A percentile compares a stretch with the other conserved stretches of the same genome.
phyloP scores from a whole-genome alignment of 1,140 invertebrate genomes.

The Sminthurides bifidus region DNA sequence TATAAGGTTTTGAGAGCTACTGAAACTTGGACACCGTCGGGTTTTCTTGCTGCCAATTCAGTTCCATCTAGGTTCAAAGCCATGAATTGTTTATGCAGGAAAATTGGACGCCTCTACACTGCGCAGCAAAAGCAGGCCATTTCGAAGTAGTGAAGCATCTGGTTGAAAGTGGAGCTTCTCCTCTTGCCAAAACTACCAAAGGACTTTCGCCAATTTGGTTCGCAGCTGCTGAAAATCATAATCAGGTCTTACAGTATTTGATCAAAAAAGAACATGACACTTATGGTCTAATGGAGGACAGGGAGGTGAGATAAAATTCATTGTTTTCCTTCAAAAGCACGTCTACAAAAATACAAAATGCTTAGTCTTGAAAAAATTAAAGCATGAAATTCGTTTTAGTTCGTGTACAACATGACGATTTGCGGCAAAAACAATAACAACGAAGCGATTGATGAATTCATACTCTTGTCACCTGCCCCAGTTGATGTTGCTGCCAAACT shows the following conservation, averaged over 20 bases:
- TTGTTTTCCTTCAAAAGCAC: neutral
- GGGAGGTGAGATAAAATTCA: constrained; percentile 46
- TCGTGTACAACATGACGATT: constrained; percentile 97
- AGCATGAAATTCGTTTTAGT: constrained; percentile 42
- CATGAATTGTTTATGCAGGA: constrained; percentile 43
- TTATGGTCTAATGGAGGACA: constrained; percentile 91
- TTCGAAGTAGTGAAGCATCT: constrained; percentile 88
- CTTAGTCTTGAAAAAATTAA: constrained; percentile 1
- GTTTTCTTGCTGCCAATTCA: too few species aligned
- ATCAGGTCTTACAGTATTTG: constrained; percentile 86
- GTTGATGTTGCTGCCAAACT: constrained; percentile 96
- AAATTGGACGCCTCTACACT: constrained; percentile 94
- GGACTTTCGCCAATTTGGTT: constrained; percentile 95
- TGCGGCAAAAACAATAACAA: constrained; percentile 94
- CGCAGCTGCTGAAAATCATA: constrained; percentile 90
- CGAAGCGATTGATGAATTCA: constrained; percentile 91
- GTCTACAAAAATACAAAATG: constrained; percentile 2
- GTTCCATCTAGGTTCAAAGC: neutral
- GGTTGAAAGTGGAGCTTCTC: constrained; percentile 87
- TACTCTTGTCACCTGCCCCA: constrained; percentile 89
- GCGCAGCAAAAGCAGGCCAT: constrained; percentile 85
- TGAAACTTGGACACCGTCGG: too few species aligned
- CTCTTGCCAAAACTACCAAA: constrained; percentile 80
- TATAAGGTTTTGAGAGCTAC: too few species aligned
- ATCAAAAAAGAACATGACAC: constrained; percentile 96